Evolutionary conservation across 2,797 vertebrate genomes (phyloP).

Genomic region (Crotalus adamanteus): DNA sequence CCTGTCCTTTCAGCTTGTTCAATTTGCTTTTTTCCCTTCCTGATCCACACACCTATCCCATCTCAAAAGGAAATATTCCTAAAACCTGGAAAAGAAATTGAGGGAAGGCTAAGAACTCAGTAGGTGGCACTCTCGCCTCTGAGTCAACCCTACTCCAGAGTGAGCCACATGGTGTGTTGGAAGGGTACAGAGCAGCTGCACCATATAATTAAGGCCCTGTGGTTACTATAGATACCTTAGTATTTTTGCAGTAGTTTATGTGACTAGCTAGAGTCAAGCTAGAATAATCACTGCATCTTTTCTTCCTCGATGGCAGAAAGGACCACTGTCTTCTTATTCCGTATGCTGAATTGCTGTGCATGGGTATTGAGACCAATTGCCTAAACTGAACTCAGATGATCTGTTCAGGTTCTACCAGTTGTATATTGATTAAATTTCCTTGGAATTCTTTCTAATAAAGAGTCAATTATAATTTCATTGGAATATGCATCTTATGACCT

Average conservation of each 20-base stretch:
- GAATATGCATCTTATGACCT: neutral
- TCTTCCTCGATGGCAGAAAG: neutral
- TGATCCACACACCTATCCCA: neutral
- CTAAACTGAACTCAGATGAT: rapidly evolving
- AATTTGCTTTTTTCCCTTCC: neutral
- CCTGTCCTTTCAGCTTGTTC: neutral
- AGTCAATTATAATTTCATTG: neutral
- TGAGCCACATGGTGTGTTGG: neutral
- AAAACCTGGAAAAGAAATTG: constrained; percentile 21
- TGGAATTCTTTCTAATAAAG: neutral
- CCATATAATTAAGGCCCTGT: neutral
- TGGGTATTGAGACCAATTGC: rapidly evolving
- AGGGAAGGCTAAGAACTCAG: constrained; percentile 16
- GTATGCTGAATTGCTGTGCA: neutral
- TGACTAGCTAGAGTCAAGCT: neutral
- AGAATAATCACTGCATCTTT: constrained; percentile 1
- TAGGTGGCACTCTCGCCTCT: constrained; percentile 1
- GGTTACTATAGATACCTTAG: constrained; percentile 2
- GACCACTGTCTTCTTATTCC: neutral
- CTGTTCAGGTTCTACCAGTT: neutral
- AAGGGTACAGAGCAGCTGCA: constrained; percentile 19
- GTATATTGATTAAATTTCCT: rapidly evolving
- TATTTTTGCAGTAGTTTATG: neutral
- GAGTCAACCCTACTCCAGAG: constrained; percentile 12
- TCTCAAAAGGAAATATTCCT: neutral